Evolutionary conservation across 2,888 invertebrate genomes (phyloP).

Genomic region (Ferdinandea cuprea): DNA sequence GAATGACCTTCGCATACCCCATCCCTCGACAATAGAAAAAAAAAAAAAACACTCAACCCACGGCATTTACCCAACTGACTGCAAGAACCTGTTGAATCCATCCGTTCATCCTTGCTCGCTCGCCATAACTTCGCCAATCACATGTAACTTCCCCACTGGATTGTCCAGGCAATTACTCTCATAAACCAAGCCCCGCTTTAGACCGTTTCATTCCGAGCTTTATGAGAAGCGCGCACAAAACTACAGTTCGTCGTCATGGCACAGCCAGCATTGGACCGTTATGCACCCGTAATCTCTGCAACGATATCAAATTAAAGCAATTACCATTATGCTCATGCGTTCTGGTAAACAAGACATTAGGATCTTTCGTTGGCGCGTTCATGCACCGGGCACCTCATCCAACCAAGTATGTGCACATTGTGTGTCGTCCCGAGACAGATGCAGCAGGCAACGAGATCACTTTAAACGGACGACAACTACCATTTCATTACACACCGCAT

Average conservation of each 20-base stretch:
- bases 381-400: conserved; percentile 3
- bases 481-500: conserved; percentile 61
- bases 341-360: conserved; percentile 69
- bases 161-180: conserved; percentile 8
- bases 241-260: too few species aligned
- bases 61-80: too few species aligned
- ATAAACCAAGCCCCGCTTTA: conserved; percentile 15
- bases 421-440: conserved; percentile 53
- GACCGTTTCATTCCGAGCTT: background rate
- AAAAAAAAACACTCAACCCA: too few species aligned
- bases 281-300: conserved; percentile 40
- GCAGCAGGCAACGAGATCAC: conserved; percentile 68
- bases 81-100: background rate
- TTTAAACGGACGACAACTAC: conserved; percentile 53
- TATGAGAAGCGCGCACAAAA: conserved; percentile 14
- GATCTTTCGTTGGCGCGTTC: conserved; percentile 34
- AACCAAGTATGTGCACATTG: conserved; percentile 4
- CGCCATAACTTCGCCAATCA: background rate
- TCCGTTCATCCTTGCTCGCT: background rate
- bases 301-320: conserved; percentile 68
- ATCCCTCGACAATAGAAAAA: too few species aligned
- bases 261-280: conserved; percentile 54
- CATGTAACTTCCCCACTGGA: background rate
- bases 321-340: conserved; percentile 68
- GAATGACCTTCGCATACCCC: too few species aligned